These are phyloP conservation scores for Drosophila micromelanica DNA, from an alignment of 1,140 invertebrate species.

Conservation along the genomic window DNA sequence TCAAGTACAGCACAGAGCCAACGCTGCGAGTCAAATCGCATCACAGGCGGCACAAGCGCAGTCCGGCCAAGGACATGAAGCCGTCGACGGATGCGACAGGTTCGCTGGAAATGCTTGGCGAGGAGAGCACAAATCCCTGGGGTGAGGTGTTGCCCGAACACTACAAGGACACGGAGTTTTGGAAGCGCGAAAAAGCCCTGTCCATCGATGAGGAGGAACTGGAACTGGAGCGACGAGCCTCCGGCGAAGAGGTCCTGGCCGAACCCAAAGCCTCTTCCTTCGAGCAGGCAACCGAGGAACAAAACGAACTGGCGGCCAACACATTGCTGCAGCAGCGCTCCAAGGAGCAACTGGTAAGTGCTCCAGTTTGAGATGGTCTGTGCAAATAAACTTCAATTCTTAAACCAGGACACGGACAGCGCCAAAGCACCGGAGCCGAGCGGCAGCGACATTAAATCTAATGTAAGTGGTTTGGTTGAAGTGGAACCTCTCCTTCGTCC, in stretches of 20 bases:
- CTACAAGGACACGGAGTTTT: constrained; percentile 83
- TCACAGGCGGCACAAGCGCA: constrained; percentile 74
- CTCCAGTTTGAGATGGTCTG: background rate
- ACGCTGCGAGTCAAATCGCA: constrained; percentile 67
- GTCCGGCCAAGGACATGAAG: constrained; percentile 71
- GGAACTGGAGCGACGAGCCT: constrained; percentile 51
- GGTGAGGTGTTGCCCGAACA: constrained; percentile 76
- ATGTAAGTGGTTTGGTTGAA: constrained; percentile 63
- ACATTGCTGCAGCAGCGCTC: constrained; percentile 46
- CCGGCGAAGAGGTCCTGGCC: constrained; percentile 42
- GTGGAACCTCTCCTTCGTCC: background rate
- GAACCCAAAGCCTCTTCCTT: constrained; percentile 61
- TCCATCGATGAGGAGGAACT: constrained; percentile 81
- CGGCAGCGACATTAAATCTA: constrained; percentile 68
- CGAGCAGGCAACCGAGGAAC: constrained; percentile 71
- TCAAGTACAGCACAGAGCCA: constrained; percentile 76
- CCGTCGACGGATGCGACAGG: constrained; percentile 25
- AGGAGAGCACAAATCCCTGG: constrained; percentile 79
- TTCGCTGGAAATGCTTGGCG: constrained; percentile 75
- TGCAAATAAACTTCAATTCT: background rate
- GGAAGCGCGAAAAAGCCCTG: constrained; percentile 77
- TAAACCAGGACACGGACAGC: constrained; percentile 45
- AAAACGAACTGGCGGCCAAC: constrained; percentile 70
- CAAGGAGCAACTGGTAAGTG: constrained; percentile 67
- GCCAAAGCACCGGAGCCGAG: constrained; percentile 36